Evolutionary conservation across 2,113 vertebrate species (phyloP), one percentile per base, ranked within the genome.

Genomic region (Thamnophis sirtalis): DNA sequence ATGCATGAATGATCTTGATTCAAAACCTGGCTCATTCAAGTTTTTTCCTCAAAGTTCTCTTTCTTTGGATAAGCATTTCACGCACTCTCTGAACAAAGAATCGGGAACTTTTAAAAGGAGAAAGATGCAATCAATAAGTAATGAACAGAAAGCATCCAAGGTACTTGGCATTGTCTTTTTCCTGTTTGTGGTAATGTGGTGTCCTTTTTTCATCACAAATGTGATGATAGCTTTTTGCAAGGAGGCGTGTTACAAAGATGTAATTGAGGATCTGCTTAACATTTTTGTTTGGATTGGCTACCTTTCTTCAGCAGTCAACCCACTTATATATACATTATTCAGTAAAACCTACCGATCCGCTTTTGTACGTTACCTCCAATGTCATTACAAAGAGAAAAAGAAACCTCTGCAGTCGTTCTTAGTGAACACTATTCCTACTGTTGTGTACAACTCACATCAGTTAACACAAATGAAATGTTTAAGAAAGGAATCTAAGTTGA

Each of bases 131-230:
- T 99, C 99, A 63, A 99, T 99, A 96, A 99, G 97, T 97, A 99
- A 99, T 0, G 99, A 99, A 94, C 99, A 99, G 95, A 99, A 99
- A 94, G 99, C 99, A 0, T 99, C 99, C 91, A 99, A 99, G 96
- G 99, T 99, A 51, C 98, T 99, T 60, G 99, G 99, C 24, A 98
- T 99, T 60, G 99, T 99, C 87, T 99, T 99, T 95, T 98, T 99
- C 54, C 98, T 99, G 87, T 99, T 99, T 24, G 99, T 99, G 91
- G 97, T 99, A 93, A 99, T 99, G 99, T 99, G 99, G 99, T 99
- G 99, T 95, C 99, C 99, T 0, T 99, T 99, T 93, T 99, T 99
- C 96, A 97, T 99, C 96, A 99, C 99, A 50, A 99, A 99, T 86
- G 98, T 99, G 89, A 97, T 99, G 97, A 97, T 97, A 0, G 99